Base-by-base conservation (phyloP, 2,888 invertebrate genomes). In the Ennomos fuscantarius region DNA sequence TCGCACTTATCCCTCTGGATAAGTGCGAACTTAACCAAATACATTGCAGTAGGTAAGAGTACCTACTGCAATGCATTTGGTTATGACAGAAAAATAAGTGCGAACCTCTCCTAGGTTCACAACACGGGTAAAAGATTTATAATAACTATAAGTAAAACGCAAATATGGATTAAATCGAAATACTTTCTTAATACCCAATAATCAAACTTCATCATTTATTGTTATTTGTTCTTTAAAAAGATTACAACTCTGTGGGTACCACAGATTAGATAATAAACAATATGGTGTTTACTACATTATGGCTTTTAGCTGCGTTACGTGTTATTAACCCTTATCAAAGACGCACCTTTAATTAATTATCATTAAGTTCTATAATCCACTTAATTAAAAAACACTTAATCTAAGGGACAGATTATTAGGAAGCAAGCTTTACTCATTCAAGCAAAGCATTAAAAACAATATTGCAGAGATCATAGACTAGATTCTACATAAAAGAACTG, bases 381-480 rank as follows among this genome's bases (percentile, higher is more conserved):
- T 24, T 24, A 24, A 3, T 24, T 45, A 60, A 58, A 55, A 61
- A 53, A 61, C 51, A 62, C 74, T 72, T 72, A 50, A 55, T 40
- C 69, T 77, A 78, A 77, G 74, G 84, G 82, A 81, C 81, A 84
- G 84, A 82, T 77, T 80, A 72, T 68, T 77, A 79, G 86, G 86
- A 86, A 86, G 84, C 76, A 57, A 76, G 66, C 62, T 46, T 62
- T 68, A 63, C 71, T 71, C 63, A 65, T 49, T 41, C 8, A 42
- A 62, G 45, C 34, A 50, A 46, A 50, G 48, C 55, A 53, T 56
- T 49, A 56, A 42, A 49, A 44, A 13, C 54, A 41, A 49, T 58
- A 87, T 88, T 87, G 89, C 88, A 84, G 89, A 90, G 89, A 90
- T 90, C 89, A 87, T 73, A 87, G 89, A 90, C 89, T 89, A 89